Base-by-base conservation (phyloP, 2,888 invertebrate genomes). In the Sarcophaga caerulescens region DNA sequence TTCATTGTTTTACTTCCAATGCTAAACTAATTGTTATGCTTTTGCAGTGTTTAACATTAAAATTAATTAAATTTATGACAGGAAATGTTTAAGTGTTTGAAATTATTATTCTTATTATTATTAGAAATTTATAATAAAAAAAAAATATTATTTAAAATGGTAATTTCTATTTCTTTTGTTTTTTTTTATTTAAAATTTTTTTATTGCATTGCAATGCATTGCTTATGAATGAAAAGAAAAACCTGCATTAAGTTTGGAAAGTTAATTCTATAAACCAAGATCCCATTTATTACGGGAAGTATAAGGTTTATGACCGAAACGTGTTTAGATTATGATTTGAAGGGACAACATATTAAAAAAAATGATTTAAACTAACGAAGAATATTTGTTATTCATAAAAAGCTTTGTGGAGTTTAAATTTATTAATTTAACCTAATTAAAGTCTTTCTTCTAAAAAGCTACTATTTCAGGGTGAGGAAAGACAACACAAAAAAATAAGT, bases 51-150 rank as follows among this genome's bases (percentile, higher is more conserved):
- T 86, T 66, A 81, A 81, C 85, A 87, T 81, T 65, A 88, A 84
- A 87, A 87, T 63, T 80, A 82, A 81, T 90, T 89, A 89, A 88
- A 91, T 91, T 91, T 91, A 91, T 89, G 91, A 90, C 91, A 91
- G 91, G 91, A 91, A 91, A 90, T 91, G 90, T 89, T 80, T 71
- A 86, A 86, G 84, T 86, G 71, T 68, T 89, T 89, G 84, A 89
- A 90, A 82, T 66, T 77, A 60, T 57, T 70, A 35, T 35, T 35
- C 8, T 35, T 35, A 52, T 69, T 75, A 69, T 77, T 85, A 85
- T 85, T 70, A 77, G 73, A 82, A 76, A 79, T 75, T 71, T 52
- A 23, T 63, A 63, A 45, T 21, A 66, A 44, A 52, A 74, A 52
- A 44, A 69, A 60, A 57, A 73, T 47, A 10, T 47, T 69, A 74